Percentiles rank a stretch among this genome's conserved stretches.
These are phyloP conservation scores for Mus pahari DNA, from an alignment of 2,113 vertebrate genomes.

Conservation along the genomic window DNA sequence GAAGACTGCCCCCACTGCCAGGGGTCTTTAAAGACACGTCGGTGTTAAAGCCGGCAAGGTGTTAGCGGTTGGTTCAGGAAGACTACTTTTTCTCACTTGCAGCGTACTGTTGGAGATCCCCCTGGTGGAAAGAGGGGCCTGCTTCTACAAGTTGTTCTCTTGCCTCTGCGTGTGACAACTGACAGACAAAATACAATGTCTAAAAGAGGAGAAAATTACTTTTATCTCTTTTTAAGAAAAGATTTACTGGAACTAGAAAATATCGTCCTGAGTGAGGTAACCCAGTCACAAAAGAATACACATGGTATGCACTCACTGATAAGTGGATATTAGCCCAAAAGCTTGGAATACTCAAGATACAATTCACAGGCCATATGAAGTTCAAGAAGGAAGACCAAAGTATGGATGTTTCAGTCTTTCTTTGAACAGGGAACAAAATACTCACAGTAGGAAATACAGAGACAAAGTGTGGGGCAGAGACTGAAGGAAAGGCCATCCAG, in stretches of 20 bases:
- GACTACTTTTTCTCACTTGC: neutral
- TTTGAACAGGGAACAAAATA: too few species aligned
- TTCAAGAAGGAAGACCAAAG: too few species aligned
- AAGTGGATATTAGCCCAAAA: too few species aligned
- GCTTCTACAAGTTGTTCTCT: neutral
- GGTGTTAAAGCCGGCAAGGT: neutral
- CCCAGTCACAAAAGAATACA: too few species aligned
- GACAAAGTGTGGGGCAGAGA: too few species aligned
- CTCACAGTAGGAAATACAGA: too few species aligned
- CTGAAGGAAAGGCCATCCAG: too few species aligned
- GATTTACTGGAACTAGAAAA: neutral
- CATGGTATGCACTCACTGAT: too few species aligned
- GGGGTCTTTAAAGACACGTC: neutral
- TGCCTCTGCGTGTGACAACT: neutral
- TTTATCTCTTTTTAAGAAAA: neutral
- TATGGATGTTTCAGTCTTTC: too few species aligned
- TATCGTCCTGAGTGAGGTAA: too few species aligned
- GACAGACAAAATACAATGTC: neutral
- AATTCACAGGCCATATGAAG: too few species aligned
- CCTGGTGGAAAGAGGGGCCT: neutral
- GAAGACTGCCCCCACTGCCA: constrained; percentile 6
- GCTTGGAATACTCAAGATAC: too few species aligned
- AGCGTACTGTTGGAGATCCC: neutral
- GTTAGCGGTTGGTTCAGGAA: neutral
- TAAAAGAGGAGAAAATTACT: neutral